Base-by-base conservation (phyloP, 2,113 vertebrate genomes). In the Macroglossus sobrinus region DNA sequence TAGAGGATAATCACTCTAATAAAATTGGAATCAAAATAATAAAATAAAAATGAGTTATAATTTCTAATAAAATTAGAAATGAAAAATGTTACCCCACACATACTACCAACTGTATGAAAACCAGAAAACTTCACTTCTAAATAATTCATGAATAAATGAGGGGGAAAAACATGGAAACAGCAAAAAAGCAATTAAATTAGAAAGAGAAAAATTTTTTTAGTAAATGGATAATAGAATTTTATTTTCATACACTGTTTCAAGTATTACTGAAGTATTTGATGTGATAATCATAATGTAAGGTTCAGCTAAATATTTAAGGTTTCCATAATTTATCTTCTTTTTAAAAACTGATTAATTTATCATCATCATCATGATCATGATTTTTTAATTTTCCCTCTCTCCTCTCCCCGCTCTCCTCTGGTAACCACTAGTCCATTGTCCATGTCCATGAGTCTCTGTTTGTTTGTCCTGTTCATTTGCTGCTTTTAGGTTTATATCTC, bases 71-170 rank as follows among this genome's bases (percentile, higher is more conserved):
- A 95, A 85, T 75, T 66, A 88, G 24, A 79, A 95, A 84, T 84
- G 18, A 94, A 97, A 82, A 93, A 81, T 47, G 30, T 47, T 50
- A 84, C 35, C 3, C 24, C 79, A 66, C 11, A 76, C 3, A 75
- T 84, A 71, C 18, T 74, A 7, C 33, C 38, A 82, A 82, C 18
- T 84, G 57, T 81, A 85, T 68, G 26, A 16, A 71, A 92, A 89
- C 68, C 81, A 64, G 45, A 11, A 95, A 94, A 92, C 69, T 8
- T 91, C 43, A 87, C 19, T 93, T 96, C 30, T 89, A 95, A 95
- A 78, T 96, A 93, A 91, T n/a, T 91, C 26, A 93, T 61, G 8
- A 11, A 6, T 63, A 91, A 95, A 80, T 61, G 40, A n/a, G 11
- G 18, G 19, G 6, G 18, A 22, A 14, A 10, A 75, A 19, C 33